Conservation (phyloP, 2,888 invertebrate genomes). For the Habrosyne pyritoides region DNA sequence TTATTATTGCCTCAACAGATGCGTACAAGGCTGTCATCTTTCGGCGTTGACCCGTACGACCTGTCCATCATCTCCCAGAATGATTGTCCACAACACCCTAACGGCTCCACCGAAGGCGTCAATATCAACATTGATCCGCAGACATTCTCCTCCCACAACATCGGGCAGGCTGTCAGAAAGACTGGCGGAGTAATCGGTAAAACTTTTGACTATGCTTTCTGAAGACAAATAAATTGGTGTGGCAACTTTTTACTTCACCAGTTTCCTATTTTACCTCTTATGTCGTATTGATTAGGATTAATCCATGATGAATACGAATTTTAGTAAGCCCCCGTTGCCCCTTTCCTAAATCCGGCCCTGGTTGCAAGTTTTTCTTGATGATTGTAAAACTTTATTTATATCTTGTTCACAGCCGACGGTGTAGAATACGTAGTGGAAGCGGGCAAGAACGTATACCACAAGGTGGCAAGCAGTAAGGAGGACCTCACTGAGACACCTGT, state of each 20-base stretch:
- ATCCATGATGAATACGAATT: too few species aligned
- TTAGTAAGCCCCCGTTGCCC: neutral
- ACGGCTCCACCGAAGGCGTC: conserved; percentile 81
- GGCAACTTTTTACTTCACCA: too few species aligned
- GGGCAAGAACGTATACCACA: conserved; percentile 88
- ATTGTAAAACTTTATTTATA: neutral
- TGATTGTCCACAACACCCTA: conserved; percentile 86
- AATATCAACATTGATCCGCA: conserved; percentile 90
- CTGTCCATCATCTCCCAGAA: conserved; percentile 89
- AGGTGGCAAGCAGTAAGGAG: conserved; percentile 77
- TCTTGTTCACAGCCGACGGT: conserved; percentile 75
- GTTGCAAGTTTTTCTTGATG: neutral
- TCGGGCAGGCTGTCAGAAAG: conserved; percentile 88
- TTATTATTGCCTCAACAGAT: conserved; percentile 67
- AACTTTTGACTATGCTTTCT: too few species aligned
- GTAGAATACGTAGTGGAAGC: conserved; percentile 88
- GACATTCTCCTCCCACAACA: conserved; percentile 89
- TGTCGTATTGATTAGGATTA: neutral
- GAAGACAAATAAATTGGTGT: too few species aligned
- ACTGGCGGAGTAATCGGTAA: conserved; percentile 88
- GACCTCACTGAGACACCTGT: conserved; percentile 66
- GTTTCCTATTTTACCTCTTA: too few species aligned
- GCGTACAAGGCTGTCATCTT: conserved; percentile 84
- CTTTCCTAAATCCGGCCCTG: neutral
- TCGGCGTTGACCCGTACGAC: conserved; percentile 90